phyloP scores from a whole-genome alignment of 2,888 invertebrate species.

The Galerucella pusilla region DNA sequence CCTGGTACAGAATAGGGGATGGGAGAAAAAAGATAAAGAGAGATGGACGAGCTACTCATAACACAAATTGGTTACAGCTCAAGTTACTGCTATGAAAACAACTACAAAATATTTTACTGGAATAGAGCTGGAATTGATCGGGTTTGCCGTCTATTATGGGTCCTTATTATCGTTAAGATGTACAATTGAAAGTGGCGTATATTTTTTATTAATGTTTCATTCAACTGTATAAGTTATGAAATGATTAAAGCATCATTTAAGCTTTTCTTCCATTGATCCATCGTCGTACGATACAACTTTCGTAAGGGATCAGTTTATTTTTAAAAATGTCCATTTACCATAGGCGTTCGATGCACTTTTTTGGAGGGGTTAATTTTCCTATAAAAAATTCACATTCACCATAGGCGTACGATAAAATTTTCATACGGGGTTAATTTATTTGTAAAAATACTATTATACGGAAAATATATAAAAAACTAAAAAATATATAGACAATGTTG shows the following conservation, averaged over 20 bases:
- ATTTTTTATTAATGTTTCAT: background rate
- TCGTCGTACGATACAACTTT: no score
- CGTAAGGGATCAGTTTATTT: no score
- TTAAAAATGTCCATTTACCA: no score
- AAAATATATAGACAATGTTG: background rate
- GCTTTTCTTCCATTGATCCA: no score
- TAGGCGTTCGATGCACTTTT: no score
- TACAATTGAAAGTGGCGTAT: background rate
- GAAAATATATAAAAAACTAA: background rate
- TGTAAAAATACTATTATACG: no score
- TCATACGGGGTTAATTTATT: no score
- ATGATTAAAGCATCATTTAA: no score
- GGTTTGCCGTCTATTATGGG: background rate
- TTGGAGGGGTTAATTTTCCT: no score
- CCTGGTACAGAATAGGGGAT: slow-evolving; percentile 6
- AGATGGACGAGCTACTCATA: slow-evolving; percentile 37
- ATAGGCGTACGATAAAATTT: no score
- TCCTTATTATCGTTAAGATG: background rate
- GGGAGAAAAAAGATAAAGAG: slow-evolving; percentile 10
- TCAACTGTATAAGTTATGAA: no score
- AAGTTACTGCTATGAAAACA: slow-evolving; percentile 26
- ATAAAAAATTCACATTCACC: no score
- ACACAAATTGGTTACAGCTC: slow-evolving; percentile 50
- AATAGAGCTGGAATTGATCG: slow-evolving; percentile 2
- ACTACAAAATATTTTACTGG: slow-evolving; percentile 36